phyloP scores from a whole-genome alignment of 2,113 vertebrate species.

The Trinectes maculatus region DNA sequence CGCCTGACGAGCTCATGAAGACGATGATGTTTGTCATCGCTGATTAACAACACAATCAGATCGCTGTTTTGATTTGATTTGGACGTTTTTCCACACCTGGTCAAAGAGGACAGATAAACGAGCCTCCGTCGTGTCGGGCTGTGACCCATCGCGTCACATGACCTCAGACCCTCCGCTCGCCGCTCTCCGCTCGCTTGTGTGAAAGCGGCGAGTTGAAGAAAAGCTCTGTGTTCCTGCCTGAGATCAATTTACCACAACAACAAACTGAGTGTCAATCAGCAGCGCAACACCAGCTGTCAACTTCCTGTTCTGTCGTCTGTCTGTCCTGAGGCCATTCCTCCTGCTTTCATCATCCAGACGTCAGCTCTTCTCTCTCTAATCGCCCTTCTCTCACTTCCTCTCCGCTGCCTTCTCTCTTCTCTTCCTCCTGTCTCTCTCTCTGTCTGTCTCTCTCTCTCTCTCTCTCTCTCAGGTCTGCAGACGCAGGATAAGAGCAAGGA shows the following conservation, averaged over 20 bases:
- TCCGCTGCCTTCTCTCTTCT: constrained; percentile 37
- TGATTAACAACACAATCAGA: too few relatives aligned
- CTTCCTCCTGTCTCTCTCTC: constrained; percentile 44
- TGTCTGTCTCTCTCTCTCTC: constrained; percentile 36
- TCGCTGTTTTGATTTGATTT: too few relatives aligned
- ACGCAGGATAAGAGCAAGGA: constrained; percentile 97
- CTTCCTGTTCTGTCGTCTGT: constrained; percentile 42
- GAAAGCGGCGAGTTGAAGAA: background rate
- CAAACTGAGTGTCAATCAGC: constrained; percentile 62
- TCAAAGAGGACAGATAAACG: too few relatives aligned
- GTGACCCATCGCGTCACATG: too few relatives aligned
- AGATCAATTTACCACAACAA: constrained; percentile 61
- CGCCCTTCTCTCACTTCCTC: constrained; percentile 47
- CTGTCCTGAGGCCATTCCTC: constrained; percentile 46
- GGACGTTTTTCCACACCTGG: too few relatives aligned
- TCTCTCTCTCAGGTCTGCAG: constrained; percentile 90
- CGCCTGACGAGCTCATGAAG: too few relatives aligned
- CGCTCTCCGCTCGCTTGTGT: too few relatives aligned
- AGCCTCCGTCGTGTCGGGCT: too few relatives aligned
- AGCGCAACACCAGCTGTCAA: constrained; percentile 69
- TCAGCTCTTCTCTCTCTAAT: constrained; percentile 56
- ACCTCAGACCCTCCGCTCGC: too few relatives aligned
- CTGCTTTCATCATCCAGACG: constrained; percentile 45
- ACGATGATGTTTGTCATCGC: too few relatives aligned
- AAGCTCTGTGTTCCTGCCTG: background rate